phyloP scores from a whole-genome alignment of 2,888 invertebrate species.

The Orthosia incerta region DNA sequence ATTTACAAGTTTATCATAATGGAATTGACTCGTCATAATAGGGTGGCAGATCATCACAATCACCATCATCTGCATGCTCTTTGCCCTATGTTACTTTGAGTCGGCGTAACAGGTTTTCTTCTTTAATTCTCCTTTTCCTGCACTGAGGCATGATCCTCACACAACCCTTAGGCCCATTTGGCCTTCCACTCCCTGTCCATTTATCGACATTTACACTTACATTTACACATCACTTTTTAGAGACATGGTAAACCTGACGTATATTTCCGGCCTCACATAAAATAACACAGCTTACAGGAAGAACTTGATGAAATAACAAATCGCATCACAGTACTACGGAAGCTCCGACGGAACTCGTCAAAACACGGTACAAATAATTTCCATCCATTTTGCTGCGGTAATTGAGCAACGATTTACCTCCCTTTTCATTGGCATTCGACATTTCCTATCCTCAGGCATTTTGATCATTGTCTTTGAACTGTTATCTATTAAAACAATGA shows the following conservation, averaged over 20 bases:
- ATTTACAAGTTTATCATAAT: too few species aligned
- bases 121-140: too few species aligned
- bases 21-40: too few species aligned
- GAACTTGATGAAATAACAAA: slow-evolving; percentile 46
- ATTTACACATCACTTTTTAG: too few species aligned
- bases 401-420: slow-evolving; percentile 47
- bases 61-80: too few species aligned
- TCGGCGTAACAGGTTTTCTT: too few species aligned
- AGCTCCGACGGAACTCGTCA: slow-evolving; percentile 29
- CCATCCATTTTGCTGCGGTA: slow-evolving; percentile 37
- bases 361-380: slow-evolving; percentile 58
- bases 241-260: not conserved
- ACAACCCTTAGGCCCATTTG: too few species aligned
- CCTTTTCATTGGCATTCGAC: slow-evolving; percentile 29
- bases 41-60: too few species aligned
- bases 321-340: slow-evolving; percentile 38
- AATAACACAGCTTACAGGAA: slow-evolving; percentile 11
- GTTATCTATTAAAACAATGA: slow-evolving; percentile 10
- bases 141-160: too few species aligned
- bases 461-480: slow-evolving; percentile 5
- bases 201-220: not conserved
- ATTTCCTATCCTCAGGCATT: slow-evolving; percentile 18
- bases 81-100: too few species aligned
- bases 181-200: not conserved
- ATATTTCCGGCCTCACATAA: not conserved